phyloP scores from a whole-genome alignment of 2,888 invertebrate genomes.

The Philonicus albiceps region DNA sequence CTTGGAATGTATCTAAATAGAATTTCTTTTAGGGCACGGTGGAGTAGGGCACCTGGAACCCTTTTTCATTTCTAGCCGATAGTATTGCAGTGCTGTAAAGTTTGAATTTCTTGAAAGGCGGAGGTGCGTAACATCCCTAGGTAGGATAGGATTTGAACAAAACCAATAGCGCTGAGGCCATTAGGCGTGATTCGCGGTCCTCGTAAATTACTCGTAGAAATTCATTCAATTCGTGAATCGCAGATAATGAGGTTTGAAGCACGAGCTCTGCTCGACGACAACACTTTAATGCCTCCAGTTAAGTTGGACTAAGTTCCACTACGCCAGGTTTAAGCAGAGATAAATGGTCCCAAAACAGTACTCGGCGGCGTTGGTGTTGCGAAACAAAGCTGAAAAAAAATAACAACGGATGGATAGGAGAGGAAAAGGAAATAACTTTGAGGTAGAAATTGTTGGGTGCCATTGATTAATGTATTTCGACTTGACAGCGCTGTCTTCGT shows the following conservation, averaged over 20 bases:
- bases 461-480: conserved; percentile 36
- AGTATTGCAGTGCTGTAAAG: background rate
- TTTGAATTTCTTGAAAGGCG: background rate
- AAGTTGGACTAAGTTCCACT: conserved; percentile 3
- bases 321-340: background rate
- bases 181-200: background rate
- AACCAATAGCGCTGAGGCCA: background rate
- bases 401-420: background rate
- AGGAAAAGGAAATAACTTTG: conserved; percentile 1
- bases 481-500: conserved; percentile 32
- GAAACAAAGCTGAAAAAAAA: conserved; percentile 2
- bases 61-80: background rate
- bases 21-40: background rate
- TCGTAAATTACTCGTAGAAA: background rate
- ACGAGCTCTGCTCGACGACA: conserved; percentile 1
- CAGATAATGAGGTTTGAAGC: conserved; percentile 8
- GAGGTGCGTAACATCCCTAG: background rate
- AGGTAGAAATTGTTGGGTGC: conserved; percentile 27
- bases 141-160: background rate
- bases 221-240: background rate
- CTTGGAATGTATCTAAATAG: background rate
- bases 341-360: conserved; percentile 19
- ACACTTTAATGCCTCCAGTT: background rate
- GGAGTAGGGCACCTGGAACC: background rate
- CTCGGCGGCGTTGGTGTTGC: background rate